Evolutionary conservation across 2,797 vertebrate genomes (phyloP), one percentile per base, ranked within the genome.

Genomic region (Acanthornis magna): DNA sequence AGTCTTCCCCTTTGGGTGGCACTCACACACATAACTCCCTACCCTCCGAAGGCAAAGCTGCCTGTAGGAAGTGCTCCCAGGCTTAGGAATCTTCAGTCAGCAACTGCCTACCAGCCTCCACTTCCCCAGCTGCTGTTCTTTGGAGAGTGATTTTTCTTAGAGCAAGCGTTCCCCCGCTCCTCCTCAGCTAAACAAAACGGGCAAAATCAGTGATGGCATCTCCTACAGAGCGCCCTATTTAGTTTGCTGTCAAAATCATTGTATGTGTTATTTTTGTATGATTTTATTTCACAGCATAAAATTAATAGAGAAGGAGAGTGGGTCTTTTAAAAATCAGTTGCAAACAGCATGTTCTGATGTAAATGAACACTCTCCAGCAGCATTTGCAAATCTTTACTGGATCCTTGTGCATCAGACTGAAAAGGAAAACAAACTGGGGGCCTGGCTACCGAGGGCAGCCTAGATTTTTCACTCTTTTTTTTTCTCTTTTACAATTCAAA

Each of bases 201-300:
- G 58, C 47, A 89, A 75, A 91, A 61, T 78, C 40, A n/a, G 70
- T 22, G 67, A 82, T 38, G 80, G 66, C 74, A 43, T 79, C 80
- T 93, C 84, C 86, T 85, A 67, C 84, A 78, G 86, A 85, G 62
- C 2, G 4, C 47, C 23, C 88, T 68, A 70, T 63, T 93, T 80
- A 83, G 75, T 61, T 73, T 87, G 84, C 77, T 85, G 78, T 85
- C 84, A 79, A 82, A 94, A 77, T 82, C 82, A 67, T 77, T 47
- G 36, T 32, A 34, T 17, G 53, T 25, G 32, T 91, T 26, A 22
- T 82, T 89, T 93, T 80, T 48, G 36, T 57, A 34, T 26, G 11
- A 74, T 93, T 96, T 84, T 93, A 66, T 91, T 92, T 95, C 81
- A 67, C 61, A 89, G 78, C 10, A 1, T 80, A 92, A 92, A 92